These are phyloP conservation scores for Psilopsiagon aymara DNA, from an alignment of 2,113 vertebrate genomes.

Conservation along the genomic window DNA sequence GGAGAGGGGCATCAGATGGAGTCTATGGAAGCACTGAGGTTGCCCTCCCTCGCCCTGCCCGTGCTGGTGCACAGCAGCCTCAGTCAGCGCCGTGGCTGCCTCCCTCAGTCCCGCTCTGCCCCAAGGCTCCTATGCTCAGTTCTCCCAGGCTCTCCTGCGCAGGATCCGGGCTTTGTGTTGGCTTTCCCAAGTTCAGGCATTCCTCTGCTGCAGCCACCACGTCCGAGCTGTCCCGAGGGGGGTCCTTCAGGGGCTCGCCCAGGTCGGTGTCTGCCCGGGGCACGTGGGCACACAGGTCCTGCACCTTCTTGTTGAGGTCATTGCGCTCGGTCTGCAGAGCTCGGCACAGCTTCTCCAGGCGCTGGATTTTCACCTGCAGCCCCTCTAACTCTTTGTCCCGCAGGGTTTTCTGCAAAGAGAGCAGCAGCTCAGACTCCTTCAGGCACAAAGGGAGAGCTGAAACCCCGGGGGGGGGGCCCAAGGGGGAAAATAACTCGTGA, in stretches of 20 bases:
- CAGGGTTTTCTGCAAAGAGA: slow-evolving; percentile 85
- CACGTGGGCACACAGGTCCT: slow-evolving; percentile 80
- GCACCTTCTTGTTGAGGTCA: slow-evolving; percentile 96
- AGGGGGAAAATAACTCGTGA: not conserved
- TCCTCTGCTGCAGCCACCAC: not conserved
- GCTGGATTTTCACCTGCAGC: slow-evolving; percentile 93
- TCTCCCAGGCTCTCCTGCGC: not conserved
- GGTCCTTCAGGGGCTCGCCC: not conserved
- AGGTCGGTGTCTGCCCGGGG: not conserved
- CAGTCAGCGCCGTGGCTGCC: slow-evolving; percentile 35
- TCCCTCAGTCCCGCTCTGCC: slow-evolving; percentile 47
- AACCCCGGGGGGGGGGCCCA: not conserved
- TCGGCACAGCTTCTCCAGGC: slow-evolving; percentile 93
- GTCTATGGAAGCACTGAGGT: not conserved
- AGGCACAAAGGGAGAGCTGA: not conserved
- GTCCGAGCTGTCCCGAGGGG: not conserved
- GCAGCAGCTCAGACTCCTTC: not conserved
- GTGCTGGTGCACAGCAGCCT: not conserved
- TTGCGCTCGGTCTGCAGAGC: slow-evolving; percentile 94
- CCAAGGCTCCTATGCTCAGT: slow-evolving; percentile 36
- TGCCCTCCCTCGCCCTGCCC: not conserved
- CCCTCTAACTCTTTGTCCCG: slow-evolving; percentile 92
- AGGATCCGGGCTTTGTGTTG: not conserved
- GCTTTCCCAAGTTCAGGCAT: not conserved
- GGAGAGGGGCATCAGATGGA: not conserved